Evolutionary conservation across 2,113 vertebrate genomes (phyloP).

Genomic region (Aspiorhynchus laticeps): DNA sequence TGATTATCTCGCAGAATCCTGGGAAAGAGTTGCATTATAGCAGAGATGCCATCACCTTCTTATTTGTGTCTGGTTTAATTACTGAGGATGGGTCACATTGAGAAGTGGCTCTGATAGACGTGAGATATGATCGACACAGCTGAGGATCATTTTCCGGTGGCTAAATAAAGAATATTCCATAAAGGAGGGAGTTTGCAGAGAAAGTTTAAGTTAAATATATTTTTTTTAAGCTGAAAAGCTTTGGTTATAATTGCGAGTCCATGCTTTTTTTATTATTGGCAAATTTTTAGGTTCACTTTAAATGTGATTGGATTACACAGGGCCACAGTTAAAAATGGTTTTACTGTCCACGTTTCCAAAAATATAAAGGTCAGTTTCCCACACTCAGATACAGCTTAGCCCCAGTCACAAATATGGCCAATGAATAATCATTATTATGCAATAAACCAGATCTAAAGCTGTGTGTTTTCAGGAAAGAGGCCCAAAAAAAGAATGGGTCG

Average conservation of each 20-base stretch:
- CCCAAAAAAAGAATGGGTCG: neutral
- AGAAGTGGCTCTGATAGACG: conserved; percentile 32
- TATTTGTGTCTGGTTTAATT: conserved; percentile 55
- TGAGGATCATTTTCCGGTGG: conserved; percentile 41
- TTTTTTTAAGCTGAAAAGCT: no score
- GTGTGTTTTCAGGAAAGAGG: conserved; percentile 29
- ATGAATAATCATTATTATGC: conserved; percentile 24
- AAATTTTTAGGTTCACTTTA: neutral
- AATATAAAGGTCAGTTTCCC: conserved; percentile 29
- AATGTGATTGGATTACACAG: conserved; percentile 14
- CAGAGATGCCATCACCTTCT: conserved; percentile 51
- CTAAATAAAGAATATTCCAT: conserved; percentile 41
- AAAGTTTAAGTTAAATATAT: conserved; percentile 23
- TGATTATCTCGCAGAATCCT: conserved; percentile 56
- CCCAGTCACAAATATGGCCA: neutral
- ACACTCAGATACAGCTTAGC: conserved; percentile 17
- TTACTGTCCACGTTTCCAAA: neutral
- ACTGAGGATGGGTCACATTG: conserved; percentile 32
- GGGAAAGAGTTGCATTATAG: conserved; percentile 44
- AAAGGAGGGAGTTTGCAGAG: neutral
- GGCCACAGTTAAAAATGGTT: neutral
- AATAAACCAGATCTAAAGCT: conserved; percentile 16
- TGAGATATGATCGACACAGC: conserved; percentile 32
- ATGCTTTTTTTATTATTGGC: neutral
- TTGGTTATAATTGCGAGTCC: no score